These are phyloP conservation scores for Drosophila littoralis DNA, from an alignment of 1,140 invertebrate genomes.

Conservation along the genomic window DNA sequence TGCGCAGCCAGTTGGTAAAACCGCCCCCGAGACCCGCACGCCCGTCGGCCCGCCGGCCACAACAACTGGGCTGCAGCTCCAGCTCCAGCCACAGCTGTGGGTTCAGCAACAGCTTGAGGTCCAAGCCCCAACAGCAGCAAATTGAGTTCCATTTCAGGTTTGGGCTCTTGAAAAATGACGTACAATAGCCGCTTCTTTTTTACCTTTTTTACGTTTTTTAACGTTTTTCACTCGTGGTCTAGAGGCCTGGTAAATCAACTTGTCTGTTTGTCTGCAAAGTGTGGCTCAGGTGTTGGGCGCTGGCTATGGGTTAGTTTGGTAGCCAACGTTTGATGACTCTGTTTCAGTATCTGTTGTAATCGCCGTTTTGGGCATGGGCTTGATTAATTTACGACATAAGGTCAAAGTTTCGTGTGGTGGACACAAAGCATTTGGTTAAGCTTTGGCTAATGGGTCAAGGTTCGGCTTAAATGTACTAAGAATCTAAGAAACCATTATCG, in stretches of 20 bases:
- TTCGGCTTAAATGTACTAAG: slow-evolving; percentile 34
- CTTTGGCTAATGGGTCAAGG: slow-evolving; percentile 75
- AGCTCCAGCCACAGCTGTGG: slow-evolving; percentile 14
- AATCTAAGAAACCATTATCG: slow-evolving; percentile 22
- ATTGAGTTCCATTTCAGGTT: slow-evolving; percentile 56
- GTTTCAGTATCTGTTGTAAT: slow-evolving; percentile 57
- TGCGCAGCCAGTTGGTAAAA: slow-evolving; percentile 54
- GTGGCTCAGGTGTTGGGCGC: slow-evolving; percentile 64
- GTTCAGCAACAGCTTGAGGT: slow-evolving; percentile 17
- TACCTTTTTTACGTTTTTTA: neutral
- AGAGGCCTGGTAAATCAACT: slow-evolving; percentile 75
- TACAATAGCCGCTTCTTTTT: slow-evolving; percentile 67
- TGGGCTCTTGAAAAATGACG: slow-evolving; percentile 70
- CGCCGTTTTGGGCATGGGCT: slow-evolving; percentile 42
- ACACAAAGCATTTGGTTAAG: slow-evolving; percentile 62
- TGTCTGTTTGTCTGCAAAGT: slow-evolving; percentile 66
- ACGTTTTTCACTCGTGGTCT: neutral
- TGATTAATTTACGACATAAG: slow-evolving; percentile 80
- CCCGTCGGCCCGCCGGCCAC: neutral
- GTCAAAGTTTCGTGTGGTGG: slow-evolving; percentile 44
- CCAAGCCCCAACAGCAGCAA: slow-evolving; percentile 22
- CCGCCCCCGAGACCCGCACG: slow-evolving; percentile 26
- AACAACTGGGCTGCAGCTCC: slow-evolving; percentile 20
- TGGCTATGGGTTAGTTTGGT: slow-evolving; percentile 31
- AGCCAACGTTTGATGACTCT: slow-evolving; percentile 74